phyloP scores from a whole-genome alignment of 2,888 invertebrate genomes.

The Acrobasis consociella region DNA sequence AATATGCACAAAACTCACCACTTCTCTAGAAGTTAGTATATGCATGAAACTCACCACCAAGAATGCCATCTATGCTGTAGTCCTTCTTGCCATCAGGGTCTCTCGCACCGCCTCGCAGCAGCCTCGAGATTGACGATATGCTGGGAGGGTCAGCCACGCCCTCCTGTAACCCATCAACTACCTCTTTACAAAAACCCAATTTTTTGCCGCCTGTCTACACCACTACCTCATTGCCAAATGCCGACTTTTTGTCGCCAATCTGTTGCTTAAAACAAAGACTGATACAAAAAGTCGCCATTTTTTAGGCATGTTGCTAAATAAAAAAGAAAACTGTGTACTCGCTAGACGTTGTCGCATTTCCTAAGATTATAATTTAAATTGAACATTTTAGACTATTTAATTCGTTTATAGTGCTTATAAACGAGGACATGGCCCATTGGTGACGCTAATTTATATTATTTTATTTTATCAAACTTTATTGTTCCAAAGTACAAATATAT shows the following conservation, averaged over 20 bases:
- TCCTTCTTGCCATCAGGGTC: constrained; percentile 93
- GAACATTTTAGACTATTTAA: no score
- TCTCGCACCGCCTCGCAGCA: constrained; percentile 91
- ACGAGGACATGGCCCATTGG: no score
- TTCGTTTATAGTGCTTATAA: no score
- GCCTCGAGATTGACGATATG: constrained; percentile 95
- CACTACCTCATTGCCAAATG: not conserved
- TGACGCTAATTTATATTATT: no score
- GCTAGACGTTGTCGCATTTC: not conserved
- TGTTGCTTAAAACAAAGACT: constrained; percentile 30
- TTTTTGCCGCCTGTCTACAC: not conserved
- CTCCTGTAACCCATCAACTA: constrained; percentile 83
- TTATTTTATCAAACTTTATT: no score
- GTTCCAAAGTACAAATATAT: no score
- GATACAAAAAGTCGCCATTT: constrained; percentile 25
- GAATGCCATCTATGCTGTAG: constrained; percentile 95
- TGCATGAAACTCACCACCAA: constrained; percentile 84
- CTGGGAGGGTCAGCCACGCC: constrained; percentile 97
- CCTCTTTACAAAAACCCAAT: not conserved
- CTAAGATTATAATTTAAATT: no score
- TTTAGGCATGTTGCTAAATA: constrained; percentile 11
- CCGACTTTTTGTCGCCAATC: constrained; percentile 27
- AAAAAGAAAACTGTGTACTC: constrained; percentile 37
- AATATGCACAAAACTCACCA: no score
- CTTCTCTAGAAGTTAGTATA: not conserved